Evolutionary conservation across 2,888 invertebrate genomes (phyloP), one percentile per base, ranked within the genome.

Genomic region (Galerucella pusilla): DNA sequence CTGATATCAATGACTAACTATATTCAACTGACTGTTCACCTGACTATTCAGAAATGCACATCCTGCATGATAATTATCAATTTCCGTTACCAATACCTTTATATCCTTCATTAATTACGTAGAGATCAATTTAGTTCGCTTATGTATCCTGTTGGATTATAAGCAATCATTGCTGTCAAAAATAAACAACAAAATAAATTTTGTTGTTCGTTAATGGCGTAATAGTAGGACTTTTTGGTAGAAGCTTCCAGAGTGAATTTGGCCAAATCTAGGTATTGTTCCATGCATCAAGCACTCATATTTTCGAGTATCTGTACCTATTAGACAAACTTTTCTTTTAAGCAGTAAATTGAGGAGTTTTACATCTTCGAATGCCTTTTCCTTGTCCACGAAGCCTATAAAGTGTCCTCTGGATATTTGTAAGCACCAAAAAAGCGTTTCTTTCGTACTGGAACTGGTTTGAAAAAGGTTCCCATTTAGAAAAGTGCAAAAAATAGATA

Each of bases 31-130:
- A 54, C 3, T 16, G 54, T 12, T 35, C 54, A 54, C 54, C 54
- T 54, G n/a, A 54, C 54, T 54, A 54, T 54, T 16, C 16, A n/a
- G n/a, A 54, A n/a, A 54, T 54, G 54, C 16, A 54, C 54, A 54
- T 54, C n/a, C n/a, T 54, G n/a, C n/a, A 54, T 6, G 54, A 54
- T 54, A 54, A 54, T 54, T 54, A 54, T 54, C 54, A 54, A 54
- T 54, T 54, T 54, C 54, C 54, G 54, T 5, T 54, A 54, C 54
- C 54, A 14, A 54, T 54, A 54, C 54, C 54, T 54, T 16, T 16
- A 54, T 2, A 54, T n/a, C 54, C 54, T 54, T 54, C 54, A 54
- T 54, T 54, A 54, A 54, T 54, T 16, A 54, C 1, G 16, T 54
- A 16, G 16, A 54, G 54, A 16, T 54, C 6, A 54, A 54, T 54